Evolutionary conservation across 2,113 vertebrate species (phyloP).

Genomic region (Aphelocoma coerulescens): DNA sequence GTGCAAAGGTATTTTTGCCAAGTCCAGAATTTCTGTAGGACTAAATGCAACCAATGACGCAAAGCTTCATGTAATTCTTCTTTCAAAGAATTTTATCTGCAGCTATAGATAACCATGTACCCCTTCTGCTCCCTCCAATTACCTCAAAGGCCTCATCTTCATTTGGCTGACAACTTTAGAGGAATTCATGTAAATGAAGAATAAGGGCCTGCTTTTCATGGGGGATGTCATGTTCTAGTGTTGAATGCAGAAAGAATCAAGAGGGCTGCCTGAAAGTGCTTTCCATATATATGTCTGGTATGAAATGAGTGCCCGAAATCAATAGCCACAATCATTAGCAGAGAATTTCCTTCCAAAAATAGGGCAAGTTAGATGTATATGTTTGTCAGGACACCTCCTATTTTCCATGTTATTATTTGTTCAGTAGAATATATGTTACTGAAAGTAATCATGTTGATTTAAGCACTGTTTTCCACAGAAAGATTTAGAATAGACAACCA

Average conservation of each 20-base stretch:
- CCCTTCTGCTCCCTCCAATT: neutral
- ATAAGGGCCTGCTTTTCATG: neutral
- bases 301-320: neutral
- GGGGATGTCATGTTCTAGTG: neutral
- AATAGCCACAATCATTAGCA: neutral
- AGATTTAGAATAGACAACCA: neutral
- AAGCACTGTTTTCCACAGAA: neutral
- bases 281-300: neutral
- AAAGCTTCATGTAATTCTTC: neutral
- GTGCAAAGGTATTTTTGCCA: neutral
- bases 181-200: neutral
- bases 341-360: neutral
- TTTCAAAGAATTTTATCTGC: neutral
- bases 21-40: neutral
- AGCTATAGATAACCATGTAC: neutral
- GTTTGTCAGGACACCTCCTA: neutral
- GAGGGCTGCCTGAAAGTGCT: neutral
- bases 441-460: neutral
- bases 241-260: neutral
- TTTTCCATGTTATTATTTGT: neutral
- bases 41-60: neutral
- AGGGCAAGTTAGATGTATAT: neutral
- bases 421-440: neutral
- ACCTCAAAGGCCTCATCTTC: neutral
- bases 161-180: neutral